Base-by-base conservation (phyloP, 2,797 vertebrate species). In the Phoebastria nigripes region DNA sequence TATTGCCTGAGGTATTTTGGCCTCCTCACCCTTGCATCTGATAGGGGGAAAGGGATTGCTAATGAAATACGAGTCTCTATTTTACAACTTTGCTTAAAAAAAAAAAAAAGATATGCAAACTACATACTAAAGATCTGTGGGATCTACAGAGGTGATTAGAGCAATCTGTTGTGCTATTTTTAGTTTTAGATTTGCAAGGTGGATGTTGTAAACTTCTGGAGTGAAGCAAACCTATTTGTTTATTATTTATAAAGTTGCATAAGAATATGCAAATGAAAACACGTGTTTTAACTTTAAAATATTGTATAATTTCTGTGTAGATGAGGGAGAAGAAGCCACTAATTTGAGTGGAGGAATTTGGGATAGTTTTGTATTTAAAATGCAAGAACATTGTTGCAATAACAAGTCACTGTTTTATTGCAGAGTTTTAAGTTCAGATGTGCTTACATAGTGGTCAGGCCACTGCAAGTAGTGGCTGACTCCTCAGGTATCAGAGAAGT, bases 281-380 rank as follows among this genome's bases (percentile, higher is more conserved):
- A 81, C n/a, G 5, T 74, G 4, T 8, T 47, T 78, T 78, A 52
- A 19, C 49, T 93, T 76, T 3, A 66, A 62, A 78, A 11, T 84
- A 19, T 19, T 0, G 0, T 58, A 3, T 35, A 39, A 47, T 54
- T 24, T 74, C 47, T 63, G 11, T 65, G 15, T 61, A 79, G 42
- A 9, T 58, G 61, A 69, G 33, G n/a, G 52, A 93, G 77, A 46
- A 72, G n/a, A 8, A 7, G 5, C 41, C 28, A 39, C 28, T 89
- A 25, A 72, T 52, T 74, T 65, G 19, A 76, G 58, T 33, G 28
- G 39, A 67, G 8, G 49, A 89, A 77, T 41, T 65, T 63, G 33
- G n/a, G 21, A 12, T 67, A 21, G 13, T 67, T 87, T 39, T 86
- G 61, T 76, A 33, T 72, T 76, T 65, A 84, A 87, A 91, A 82